Base-by-base conservation (phyloP, 2,888 invertebrate genomes). In the Lithophane socia region DNA sequence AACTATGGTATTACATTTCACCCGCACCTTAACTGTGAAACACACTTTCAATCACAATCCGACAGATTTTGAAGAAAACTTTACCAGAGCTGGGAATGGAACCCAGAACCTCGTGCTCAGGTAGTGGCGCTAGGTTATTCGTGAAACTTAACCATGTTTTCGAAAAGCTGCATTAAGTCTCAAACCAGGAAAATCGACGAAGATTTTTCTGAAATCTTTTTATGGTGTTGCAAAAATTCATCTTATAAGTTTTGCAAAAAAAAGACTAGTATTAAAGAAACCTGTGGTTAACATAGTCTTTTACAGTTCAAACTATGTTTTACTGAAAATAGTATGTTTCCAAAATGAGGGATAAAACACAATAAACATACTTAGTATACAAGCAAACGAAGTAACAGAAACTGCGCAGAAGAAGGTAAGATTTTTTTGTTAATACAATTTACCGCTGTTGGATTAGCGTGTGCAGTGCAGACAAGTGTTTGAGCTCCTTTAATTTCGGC, bases 361-460 rank as follows among this genome's bases (percentile, higher is more conserved):
- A 10, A 37, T 7, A 18, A 0, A 52, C 16, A 52, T 52, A 52
- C 18, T 2, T 18, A 66, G 21, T 29, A 21, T 16, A n/a, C 9
- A 29, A 52, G 13, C 8, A 3, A 49, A 24, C 12, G 18, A 10
- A 47, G 1, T 24, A 65, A 24, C 21, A 49, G 5, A 54, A 13
- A 37, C 7, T 37, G 9, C 21, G 56, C 29, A 64, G 5, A 42
- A 37, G 3, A 16, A 21, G 1, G 8, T n/a, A 16, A n/a, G 0
- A 10, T 16, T 9, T 58, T 37, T 21, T 42, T 8, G 54, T 3
- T 7, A 49, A 37, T 9, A 73, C 81, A 80, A 80, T 86, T 91
- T 87, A 98, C 98, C 86, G 98, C 97, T 66, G 97, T 95, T 0
- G 99, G 99, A 95, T 99, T 99, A 29, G 98, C 98, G 77, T 97